phyloP scores from a whole-genome alignment of 2,797 vertebrate species.

The Mycteria americana region DNA sequence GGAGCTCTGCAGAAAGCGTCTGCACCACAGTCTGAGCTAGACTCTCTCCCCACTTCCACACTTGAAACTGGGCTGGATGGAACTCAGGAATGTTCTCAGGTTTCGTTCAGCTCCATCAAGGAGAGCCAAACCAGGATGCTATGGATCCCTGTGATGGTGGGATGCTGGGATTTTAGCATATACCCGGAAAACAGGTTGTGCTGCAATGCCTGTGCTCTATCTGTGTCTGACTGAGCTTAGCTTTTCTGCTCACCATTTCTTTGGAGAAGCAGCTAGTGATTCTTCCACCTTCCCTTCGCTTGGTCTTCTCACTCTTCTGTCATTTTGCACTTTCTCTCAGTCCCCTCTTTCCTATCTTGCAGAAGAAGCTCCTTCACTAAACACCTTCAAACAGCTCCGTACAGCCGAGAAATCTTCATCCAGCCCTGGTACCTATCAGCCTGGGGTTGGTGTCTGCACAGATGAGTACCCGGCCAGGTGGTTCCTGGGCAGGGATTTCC shows the following conservation, averaged over 20 bases:
- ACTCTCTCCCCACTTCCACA: not conserved
- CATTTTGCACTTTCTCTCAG: not conserved
- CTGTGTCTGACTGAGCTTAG: not conserved
- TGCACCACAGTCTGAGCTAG: not conserved
- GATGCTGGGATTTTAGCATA: not conserved
- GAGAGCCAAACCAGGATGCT: not conserved
- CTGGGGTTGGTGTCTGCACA: not conserved
- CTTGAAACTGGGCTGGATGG: not conserved
- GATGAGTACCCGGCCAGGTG: accelerated
- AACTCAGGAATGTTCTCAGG: accelerated
- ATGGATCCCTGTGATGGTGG: accelerated
- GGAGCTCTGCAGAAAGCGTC: not conserved
- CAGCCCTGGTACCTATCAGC: not conserved
- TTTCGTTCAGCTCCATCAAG: not conserved
- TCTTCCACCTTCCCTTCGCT: not conserved
- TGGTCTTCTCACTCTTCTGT: not conserved
- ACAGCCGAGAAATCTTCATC: not conserved
- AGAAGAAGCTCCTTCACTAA: not conserved
- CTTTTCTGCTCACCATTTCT: not conserved
- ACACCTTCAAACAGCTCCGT: not conserved
- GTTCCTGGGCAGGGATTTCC: not conserved
- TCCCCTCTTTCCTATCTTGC: not conserved
- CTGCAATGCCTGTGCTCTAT: not conserved
- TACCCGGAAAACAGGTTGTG: not conserved
- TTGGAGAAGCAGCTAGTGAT: not conserved